phyloP scores from a whole-genome alignment of 37 sponge, comb jelly and placozoan genomes.

The Diacarnus erythraeanus region DNA sequence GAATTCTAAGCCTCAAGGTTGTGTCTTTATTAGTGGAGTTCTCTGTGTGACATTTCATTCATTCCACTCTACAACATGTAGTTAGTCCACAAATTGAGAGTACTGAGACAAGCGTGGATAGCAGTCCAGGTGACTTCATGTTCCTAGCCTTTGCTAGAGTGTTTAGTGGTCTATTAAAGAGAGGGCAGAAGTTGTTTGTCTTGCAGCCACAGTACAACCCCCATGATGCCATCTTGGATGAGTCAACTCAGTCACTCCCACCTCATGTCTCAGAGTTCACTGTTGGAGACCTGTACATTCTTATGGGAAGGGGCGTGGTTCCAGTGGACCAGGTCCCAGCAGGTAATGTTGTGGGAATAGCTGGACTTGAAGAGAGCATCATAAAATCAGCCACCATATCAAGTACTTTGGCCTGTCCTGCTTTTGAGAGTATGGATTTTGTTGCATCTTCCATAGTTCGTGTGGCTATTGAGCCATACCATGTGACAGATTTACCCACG shows the following conservation, averaged over 20 bases:
- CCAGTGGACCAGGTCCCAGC: constrained; percentile 79
- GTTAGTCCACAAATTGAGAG: no score
- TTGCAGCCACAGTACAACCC: constrained; percentile 90
- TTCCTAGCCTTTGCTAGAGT: constrained; percentile 89
- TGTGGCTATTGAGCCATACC: constrained; percentile 90
- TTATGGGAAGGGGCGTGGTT: constrained; percentile 89
- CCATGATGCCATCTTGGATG: constrained; percentile 3
- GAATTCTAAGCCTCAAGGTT: not conserved
- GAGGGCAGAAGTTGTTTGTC: constrained; percentile 73
- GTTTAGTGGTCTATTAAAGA: constrained; percentile 75
- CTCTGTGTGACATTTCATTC: not conserved
- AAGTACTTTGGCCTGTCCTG: constrained; percentile 77
- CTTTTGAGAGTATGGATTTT: constrained; percentile 79
- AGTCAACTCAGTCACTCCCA: not conserved
- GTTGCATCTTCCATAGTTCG: constrained; percentile 83
- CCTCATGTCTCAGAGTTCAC: constrained; percentile 9
- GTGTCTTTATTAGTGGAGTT: not conserved
- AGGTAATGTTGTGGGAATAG: constrained; percentile 90
- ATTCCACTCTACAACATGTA: no score
- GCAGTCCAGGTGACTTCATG: not conserved
- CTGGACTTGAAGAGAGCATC: constrained; percentile 78
- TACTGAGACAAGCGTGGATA: not conserved
- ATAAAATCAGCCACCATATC: constrained; percentile 88
- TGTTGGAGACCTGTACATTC: constrained; percentile 66
- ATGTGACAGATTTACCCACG: constrained; percentile 67